Evolutionary conservation across 1,140 invertebrate species (phyloP), one percentile per base, ranked within the genome.

Genomic region (Lepidurus apus): DNA sequence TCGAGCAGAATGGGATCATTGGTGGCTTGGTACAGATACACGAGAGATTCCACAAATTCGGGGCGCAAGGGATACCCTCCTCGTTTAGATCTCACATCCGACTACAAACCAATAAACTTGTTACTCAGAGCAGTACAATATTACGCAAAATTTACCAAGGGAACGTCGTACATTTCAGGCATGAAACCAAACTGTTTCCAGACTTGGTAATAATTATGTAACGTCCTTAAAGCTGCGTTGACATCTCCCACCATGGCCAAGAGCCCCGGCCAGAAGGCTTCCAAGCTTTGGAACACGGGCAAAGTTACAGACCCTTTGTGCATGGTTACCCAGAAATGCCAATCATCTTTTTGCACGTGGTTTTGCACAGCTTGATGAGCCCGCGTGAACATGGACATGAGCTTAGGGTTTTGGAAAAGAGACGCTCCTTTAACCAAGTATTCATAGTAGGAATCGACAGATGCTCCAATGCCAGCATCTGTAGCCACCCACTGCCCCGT

Each of bases 371-470:
- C 88, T 47, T 87, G 85, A 78, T 91, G 89, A 9, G 92, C 93
- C 83, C 95, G 93, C 81, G 92, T 88, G 82, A 99, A 99, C 89
- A 98, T 95, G 26, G 93, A 90, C 86, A 98, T 91, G 42, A 99
- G 85, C 83, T 96, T 91, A 1, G 97, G 96, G 80, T 92, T 89
- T 83, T 93, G 91, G 8, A 94, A 86, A 26, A 94, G 82, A 10
- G 93, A 87, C n/a, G 94, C 91, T 3, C 95, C 97, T 89, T 99
- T 99, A 0, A 97, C 96, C 77, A 99, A 87, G 86, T 99, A 99
- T 86, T 99, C 98, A 88, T 96, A 99, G 84, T 97, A 99, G 0
- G 98, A 99, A 86, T 99, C 98, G 10, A 99, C 93, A 13, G 97
- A 98, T 26, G 95, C 95, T 2, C 95, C 89, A 80, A 91, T 93